phyloP scores from a whole-genome alignment of 2,888 invertebrate species.

The Halocaridina rubra region DNA sequence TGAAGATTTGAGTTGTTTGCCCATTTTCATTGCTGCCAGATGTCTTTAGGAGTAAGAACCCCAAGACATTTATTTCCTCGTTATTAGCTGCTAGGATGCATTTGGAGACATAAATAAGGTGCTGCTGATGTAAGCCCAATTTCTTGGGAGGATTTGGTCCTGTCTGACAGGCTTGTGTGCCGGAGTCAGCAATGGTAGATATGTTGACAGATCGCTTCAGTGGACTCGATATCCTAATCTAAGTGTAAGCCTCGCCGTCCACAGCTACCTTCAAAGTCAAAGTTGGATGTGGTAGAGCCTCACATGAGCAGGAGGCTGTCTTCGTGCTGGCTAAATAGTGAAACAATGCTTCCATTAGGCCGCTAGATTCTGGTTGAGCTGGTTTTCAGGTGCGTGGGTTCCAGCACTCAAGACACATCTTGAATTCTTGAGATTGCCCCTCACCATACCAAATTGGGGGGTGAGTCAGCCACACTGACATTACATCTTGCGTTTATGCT shows the following conservation, averaged over 20 bases:
- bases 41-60: background rate
- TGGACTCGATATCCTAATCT: too few relatives aligned
- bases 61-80: background rate
- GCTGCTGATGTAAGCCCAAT: background rate
- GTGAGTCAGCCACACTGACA: background rate
- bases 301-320: background rate
- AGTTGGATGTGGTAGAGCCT: constrained; percentile 13
- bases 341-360: background rate
- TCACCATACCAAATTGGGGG: constrained; percentile 25
- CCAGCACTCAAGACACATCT: constrained; percentile 17
- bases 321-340: background rate
- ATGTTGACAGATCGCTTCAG: background rate
- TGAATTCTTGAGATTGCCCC: constrained; percentile 17
- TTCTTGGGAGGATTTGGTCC: background rate
- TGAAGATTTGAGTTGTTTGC: background rate
- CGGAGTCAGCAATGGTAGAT: background rate
- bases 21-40: background rate
- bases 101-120: too few relatives aligned
- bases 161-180: constrained; percentile 12
- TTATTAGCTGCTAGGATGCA: too few relatives aligned
- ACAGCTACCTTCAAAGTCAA: background rate
- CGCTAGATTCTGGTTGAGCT: background rate
- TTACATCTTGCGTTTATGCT: too few relatives aligned
- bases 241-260: constrained; percentile 7
- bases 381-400: background rate